Evolutionary conservation across 1,140 invertebrate species (phyloP).

Genomic region (Cotesia glomerata): DNA sequence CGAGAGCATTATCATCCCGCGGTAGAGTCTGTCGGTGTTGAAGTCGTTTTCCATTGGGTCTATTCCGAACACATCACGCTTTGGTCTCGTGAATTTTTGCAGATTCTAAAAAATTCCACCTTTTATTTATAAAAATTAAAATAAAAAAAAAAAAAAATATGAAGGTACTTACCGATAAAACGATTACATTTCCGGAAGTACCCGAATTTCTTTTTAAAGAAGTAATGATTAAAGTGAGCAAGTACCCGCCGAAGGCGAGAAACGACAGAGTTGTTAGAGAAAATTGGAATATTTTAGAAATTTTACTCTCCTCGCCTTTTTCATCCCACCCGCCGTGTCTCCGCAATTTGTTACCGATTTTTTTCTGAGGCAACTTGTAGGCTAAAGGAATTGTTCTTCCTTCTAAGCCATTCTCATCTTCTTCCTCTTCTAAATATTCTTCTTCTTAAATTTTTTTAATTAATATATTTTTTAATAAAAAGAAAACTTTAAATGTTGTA

Average conservation of each 20-base stretch:
- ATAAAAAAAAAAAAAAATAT: neutral
- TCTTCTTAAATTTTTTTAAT: neutral
- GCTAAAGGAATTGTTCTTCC: slow-evolving; percentile 35
- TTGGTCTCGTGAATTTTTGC: slow-evolving; percentile 48
- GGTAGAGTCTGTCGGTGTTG: slow-evolving; percentile 49
- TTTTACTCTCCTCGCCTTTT: slow-evolving; percentile 59
- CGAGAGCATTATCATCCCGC: slow-evolving; percentile 57
- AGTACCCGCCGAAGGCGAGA: slow-evolving; percentile 78
- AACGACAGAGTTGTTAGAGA: slow-evolving; percentile 77
- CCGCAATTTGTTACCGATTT: slow-evolving; percentile 43
- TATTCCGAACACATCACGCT: slow-evolving; percentile 37
- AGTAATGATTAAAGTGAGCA: slow-evolving; percentile 75
- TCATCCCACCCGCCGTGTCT: slow-evolving; percentile 63
- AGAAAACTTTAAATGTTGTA: too few species aligned
- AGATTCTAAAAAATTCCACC: slow-evolving; percentile 38
- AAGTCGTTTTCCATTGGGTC: slow-evolving; percentile 45
- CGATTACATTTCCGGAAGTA: slow-evolving; percentile 45
- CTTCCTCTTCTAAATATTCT: too few species aligned
- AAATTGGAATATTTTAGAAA: slow-evolving; percentile 74
- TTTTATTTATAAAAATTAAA: slow-evolving; percentile 25
- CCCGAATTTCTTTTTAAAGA: slow-evolving; percentile 67
- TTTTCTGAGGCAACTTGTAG: slow-evolving; percentile 36
- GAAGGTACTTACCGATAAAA: slow-evolving; percentile 50
- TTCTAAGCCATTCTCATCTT: neutral
- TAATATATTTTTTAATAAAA: too few species aligned